phyloP scores from a whole-genome alignment of 1,140 invertebrate genomes.

The Ridgeia piscesae region DNA sequence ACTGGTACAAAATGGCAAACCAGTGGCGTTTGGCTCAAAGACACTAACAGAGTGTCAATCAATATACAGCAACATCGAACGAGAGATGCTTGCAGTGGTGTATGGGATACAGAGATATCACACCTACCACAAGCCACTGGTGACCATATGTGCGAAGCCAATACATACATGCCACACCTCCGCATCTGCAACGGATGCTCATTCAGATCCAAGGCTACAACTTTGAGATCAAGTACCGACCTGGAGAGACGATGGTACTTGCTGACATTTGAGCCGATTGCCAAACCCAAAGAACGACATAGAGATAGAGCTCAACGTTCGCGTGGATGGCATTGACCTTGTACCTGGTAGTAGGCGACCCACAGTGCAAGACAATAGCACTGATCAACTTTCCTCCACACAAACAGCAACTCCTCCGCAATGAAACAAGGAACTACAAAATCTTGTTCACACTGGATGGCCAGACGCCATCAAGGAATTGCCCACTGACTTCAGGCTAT shows the following conservation, averaged over 20 bases:
- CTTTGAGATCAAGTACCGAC: conserved; percentile 52
- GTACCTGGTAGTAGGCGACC: neutral
- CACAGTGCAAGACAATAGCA: neutral
- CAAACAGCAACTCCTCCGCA: neutral
- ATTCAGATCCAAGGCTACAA: conserved; percentile 56
- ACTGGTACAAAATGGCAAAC: neutral
- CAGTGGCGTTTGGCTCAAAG: conserved; percentile 18
- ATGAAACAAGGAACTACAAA: neutral
- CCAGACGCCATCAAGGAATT: neutral
- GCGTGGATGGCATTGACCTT: neutral
- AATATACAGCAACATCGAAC: conserved; percentile 11
- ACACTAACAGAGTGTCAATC: neutral
- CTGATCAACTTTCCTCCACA: neutral
- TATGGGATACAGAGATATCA: too few species aligned
- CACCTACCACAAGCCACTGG: too few species aligned
- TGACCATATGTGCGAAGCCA: conserved; percentile 52
- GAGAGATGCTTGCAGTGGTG: conserved; percentile 18
- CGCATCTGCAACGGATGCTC: conserved; percentile 57
- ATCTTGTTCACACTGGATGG: conserved; percentile 43
- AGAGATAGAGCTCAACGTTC: neutral
- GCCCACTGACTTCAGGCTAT: neutral
- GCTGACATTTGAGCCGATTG: conserved; percentile 39
- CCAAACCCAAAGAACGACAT: conserved; percentile 8
- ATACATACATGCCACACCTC: conserved; percentile 49
- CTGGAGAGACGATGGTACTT: conserved; percentile 55